Evolutionary conservation across 1,140 invertebrate genomes (phyloP).

Genomic region (Drosophila elegans): DNA sequence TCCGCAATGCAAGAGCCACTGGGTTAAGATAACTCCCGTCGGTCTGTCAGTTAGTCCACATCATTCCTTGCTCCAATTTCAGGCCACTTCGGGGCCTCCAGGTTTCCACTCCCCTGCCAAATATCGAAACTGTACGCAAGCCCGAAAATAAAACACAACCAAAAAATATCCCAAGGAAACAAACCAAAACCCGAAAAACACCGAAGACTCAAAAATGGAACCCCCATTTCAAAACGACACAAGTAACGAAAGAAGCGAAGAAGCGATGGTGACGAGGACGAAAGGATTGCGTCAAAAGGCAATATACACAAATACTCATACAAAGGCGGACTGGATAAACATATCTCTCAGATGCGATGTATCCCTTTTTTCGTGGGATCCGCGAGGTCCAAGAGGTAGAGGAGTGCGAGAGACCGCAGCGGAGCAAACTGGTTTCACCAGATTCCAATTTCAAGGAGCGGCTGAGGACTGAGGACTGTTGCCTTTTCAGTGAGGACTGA

Average conservation of each 20-base stretch:
- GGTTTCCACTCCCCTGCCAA: slow-evolving; percentile 4
- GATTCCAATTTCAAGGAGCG: slow-evolving; percentile 65
- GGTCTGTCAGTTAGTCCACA: not conserved
- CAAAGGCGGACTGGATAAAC: slow-evolving; percentile 17
- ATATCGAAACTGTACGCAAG: slow-evolving; percentile 53
- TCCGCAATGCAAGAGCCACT: not conserved
- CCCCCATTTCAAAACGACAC: slow-evolving; percentile 33
- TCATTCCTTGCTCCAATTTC: slow-evolving; percentile 31
- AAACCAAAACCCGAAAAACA: slow-evolving; percentile 46
- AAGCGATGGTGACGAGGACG: slow-evolving; percentile 66
- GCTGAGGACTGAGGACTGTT: slow-evolving; percentile 38
- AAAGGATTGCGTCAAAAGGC: slow-evolving; percentile 72
- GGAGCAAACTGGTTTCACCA: slow-evolving; percentile 69
- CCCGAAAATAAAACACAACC: slow-evolving; percentile 39
- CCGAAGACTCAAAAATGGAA: slow-evolving; percentile 25
- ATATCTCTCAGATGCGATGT: slow-evolving; percentile 35
- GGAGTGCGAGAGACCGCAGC: slow-evolving; percentile 44
- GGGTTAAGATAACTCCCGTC: not conserved
- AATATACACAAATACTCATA: slow-evolving; percentile 31
- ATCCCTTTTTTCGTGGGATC: slow-evolving; percentile 81
- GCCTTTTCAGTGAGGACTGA: slow-evolving; percentile 33
- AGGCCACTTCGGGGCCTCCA: slow-evolving; percentile 1
- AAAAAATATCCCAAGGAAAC: slow-evolving; percentile 32
- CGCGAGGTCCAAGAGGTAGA: slow-evolving; percentile 66
- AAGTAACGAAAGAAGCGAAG: slow-evolving; percentile 40